phyloP scores from a whole-genome alignment of 2,113 vertebrate genomes.

The Telmatochromis sp. region DNA sequence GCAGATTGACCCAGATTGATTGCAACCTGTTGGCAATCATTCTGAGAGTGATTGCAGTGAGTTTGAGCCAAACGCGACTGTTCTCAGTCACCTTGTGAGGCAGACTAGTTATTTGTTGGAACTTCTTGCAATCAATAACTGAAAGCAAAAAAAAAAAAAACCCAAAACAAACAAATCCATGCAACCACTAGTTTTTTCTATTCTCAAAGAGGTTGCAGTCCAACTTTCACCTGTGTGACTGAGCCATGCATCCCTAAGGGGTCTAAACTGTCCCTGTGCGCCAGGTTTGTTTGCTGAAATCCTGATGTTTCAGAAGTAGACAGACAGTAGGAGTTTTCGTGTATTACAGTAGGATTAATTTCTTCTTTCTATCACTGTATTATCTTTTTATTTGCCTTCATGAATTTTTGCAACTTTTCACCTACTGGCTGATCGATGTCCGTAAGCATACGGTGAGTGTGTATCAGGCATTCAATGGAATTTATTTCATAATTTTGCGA shows the following conservation, averaged over 20 bases:
- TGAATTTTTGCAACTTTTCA: not conserved
- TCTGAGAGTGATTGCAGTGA: not conserved
- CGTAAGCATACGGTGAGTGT: not conserved
- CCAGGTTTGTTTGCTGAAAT: not conserved
- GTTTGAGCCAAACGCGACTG: not conserved
- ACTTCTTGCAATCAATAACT: not conserved
- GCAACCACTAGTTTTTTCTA: not conserved
- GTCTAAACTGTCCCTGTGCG: not conserved
- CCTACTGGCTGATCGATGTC: not conserved
- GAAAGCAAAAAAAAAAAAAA: rapidly evolving
- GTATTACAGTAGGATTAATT: not conserved
- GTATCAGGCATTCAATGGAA: not conserved
- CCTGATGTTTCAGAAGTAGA: not conserved
- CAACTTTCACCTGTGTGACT: not conserved
- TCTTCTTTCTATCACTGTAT: not conserved
- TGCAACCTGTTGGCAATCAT: not conserved
- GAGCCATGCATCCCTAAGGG: not conserved
- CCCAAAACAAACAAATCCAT: not conserved
- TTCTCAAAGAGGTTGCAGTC: not conserved
- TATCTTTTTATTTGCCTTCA: not conserved
- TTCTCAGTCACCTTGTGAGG: not conserved
- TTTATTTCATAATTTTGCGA: not conserved
- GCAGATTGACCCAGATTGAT: not conserved
- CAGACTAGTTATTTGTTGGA: not conserved
- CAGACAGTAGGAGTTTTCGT: not conserved